Conservation (phyloP, 2,797 vertebrate species). For the Glyptemys insculpta region DNA sequence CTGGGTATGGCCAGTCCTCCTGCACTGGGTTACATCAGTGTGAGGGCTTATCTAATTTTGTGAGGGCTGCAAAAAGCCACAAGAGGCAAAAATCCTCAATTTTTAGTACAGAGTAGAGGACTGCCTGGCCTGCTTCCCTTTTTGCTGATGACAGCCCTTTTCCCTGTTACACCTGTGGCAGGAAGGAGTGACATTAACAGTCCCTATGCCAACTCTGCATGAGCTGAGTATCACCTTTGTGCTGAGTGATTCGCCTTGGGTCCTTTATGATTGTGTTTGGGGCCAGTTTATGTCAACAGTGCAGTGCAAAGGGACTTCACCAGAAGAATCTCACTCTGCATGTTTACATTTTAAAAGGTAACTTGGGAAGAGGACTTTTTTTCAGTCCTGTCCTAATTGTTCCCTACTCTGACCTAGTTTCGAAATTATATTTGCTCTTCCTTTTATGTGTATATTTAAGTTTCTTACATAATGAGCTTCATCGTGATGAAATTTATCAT, state of each 20-base stretch:
- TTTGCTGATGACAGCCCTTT: not conserved
- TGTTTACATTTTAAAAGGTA: not conserved
- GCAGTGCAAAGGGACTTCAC: rapidly evolving
- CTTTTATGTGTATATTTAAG: not conserved
- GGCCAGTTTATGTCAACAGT: not conserved
- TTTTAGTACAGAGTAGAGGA: not conserved
- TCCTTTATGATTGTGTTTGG: not conserved
- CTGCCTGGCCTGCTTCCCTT: rapidly evolving
- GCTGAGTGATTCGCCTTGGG: not conserved
- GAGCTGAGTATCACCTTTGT: not conserved
- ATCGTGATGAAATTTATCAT: not conserved
- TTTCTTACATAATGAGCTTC: not conserved
- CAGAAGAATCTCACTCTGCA: not conserved
- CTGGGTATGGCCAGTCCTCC: not conserved
- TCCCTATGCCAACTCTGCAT: rapidly evolving
- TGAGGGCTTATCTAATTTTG: not conserved
- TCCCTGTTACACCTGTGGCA: not conserved
- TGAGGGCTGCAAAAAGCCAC: not conserved
- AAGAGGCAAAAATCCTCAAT: not conserved
- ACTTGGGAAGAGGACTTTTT: not conserved
- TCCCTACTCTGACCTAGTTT: not conserved
- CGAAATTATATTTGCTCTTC: not conserved
- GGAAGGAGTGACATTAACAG: not conserved
- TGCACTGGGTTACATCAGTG: not conserved
- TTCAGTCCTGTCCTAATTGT: not conserved